Base-by-base conservation (phyloP, 2,797 vertebrate genomes). In the Paguma larvata region DNA sequence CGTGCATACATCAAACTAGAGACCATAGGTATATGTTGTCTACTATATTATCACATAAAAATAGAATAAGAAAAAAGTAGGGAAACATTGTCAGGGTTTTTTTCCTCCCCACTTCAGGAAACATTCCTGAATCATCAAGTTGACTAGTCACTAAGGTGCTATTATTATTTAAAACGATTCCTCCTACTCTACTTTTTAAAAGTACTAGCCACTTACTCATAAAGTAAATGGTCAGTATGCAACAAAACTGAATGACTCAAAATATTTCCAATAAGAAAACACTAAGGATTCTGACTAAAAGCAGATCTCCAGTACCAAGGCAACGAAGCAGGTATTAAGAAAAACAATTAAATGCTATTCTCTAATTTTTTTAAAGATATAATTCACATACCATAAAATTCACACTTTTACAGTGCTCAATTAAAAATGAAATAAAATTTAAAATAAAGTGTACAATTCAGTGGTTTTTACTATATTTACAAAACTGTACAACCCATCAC, bases 341-440 rank as follows among this genome's bases (percentile, higher is more conserved):
- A 25, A 38, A 94, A 38, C 25, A 84, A 12, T 79, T 46, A 72
- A 93, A 93, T 73, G 18, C 25, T 78, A 92, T 15, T 8, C 14
- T 92, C 63, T 84, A 53, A 75, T 48, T 86, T 67, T 79, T 96
- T 80, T n/a, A 14, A 79, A 93, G 56, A 79, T 59, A 44, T 41
- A 94, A 94, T 85, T 86, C 48, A 91, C 21, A 94, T n/a, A 75
- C 4, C 51, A 89, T 68, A 75, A 87, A 92, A 94, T 68, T 75
- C 68, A 82, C 38, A 23, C 15, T 79, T 89, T 67, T 84, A 87
- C 82, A 75, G 65, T 83, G 2, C 13, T 62, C 16, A 84, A 67
- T 68, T 83, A 83, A 82, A 93, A 62, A 70, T 72, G 10, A 80
- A 91, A 34, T 91, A 30, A 65, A 82, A 75, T 27, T 44, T 73